Percentiles rank a stretch among this genome's conserved stretches.
Evolutionary conservation across 2,113 vertebrate species (phyloP).

Genomic region (Archocentrus centrarchus): DNA sequence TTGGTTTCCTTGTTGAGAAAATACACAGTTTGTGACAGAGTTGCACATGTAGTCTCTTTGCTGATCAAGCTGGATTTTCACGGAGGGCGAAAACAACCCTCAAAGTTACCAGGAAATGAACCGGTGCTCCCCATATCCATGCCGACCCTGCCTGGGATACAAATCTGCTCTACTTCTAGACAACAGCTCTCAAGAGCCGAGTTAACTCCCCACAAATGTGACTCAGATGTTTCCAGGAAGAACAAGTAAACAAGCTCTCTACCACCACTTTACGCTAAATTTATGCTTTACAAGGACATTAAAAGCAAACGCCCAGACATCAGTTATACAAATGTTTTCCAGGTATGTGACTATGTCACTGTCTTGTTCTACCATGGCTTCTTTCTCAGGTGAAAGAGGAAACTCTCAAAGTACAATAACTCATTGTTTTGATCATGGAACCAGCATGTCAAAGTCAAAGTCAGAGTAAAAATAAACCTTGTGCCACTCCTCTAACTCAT

Average conservation of each 20-base stretch:
- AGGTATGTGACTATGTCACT: neutral
- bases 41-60: neutral
- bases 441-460: neutral
- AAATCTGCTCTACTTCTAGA: neutral
- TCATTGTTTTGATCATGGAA: neutral
- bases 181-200: too few species aligned
- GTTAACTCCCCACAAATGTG: neutral
- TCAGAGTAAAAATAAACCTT: too few species aligned
- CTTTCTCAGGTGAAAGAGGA: neutral
- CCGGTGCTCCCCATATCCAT: neutral
- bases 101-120: neutral
- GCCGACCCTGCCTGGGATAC: neutral
- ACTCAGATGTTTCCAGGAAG: too few species aligned
- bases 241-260: too few species aligned
- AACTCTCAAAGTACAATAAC: neutral
- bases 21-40: too few species aligned
- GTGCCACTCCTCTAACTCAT: neutral
- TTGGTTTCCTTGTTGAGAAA: too few species aligned
- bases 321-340: fast-evolving
- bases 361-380: neutral
- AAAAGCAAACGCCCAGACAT: fast-evolving
- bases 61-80: neutral
- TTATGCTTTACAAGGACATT: too few species aligned
- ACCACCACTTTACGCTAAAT: too few species aligned
- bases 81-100: neutral